Base-by-base conservation (phyloP, 2,888 invertebrate species). In the Elmis aenea region DNA sequence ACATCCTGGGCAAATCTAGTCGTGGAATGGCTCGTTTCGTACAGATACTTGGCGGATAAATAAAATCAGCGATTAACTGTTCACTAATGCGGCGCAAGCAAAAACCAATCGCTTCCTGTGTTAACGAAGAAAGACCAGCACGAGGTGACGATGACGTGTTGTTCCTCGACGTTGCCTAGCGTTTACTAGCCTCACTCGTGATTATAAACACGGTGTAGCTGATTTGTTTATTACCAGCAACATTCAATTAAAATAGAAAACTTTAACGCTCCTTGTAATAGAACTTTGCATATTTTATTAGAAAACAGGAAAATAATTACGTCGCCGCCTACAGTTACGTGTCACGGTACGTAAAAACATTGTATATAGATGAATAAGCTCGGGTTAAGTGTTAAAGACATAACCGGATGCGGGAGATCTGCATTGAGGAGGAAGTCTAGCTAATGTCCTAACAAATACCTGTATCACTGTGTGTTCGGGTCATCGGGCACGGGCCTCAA, bases 321-420 rank as follows among this genome's bases (percentile, higher is more conserved):
- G n/a, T n/a, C n/a, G n/a, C n/a, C n/a, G n/a, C n/a, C n/a, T n/a
- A n/a, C n/a, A n/a, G n/a, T n/a, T n/a, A n/a, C n/a, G n/a, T n/a
- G n/a, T n/a, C n/a, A n/a, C n/a, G n/a, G n/a, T n/a, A n/a, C n/a
- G n/a, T n/a, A n/a, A n/a, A n/a, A n/a, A n/a, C n/a, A n/a, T n/a
- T n/a, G n/a, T n/a, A n/a, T n/a, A n/a, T n/a, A n/a, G n/a, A n/a
- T n/a, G n/a, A n/a, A n/a, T n/a, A n/a, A n/a, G n/a, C n/a, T n/a
- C n/a, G n/a, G n/a, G n/a, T n/a, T n/a, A n/a, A n/a, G n/a, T n/a
- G n/a, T n/a, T n/a, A 29, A 29, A 36, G 38, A 42, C 41, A 26
- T 21, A 32, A 52, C 61, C 60, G 63, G 63, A 63, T 61, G 60
- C 58, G 58, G 62, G 63, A 63, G 59, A 59, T 62, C 58, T 62